Evolutionary conservation across 2,113 vertebrate species (phyloP).

Genomic region (Dicentrarchus labrax): DNA sequence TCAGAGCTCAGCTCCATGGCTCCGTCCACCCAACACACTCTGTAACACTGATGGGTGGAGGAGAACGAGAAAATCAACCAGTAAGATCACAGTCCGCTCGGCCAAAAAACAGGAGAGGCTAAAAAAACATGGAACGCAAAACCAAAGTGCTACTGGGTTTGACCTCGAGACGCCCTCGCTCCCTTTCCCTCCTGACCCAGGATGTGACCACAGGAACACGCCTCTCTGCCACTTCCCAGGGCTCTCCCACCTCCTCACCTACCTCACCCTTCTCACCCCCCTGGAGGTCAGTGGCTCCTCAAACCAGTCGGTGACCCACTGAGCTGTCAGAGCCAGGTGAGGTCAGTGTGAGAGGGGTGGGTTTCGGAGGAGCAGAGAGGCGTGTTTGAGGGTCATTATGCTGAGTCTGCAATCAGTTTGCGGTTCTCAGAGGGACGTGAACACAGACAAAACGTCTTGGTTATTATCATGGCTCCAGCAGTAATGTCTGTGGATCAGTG

Average conservation of each 20-base stretch:
- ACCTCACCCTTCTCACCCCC: constrained; percentile 29
- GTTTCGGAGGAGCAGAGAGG: constrained; percentile 55
- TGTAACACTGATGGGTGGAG: constrained; percentile 84
- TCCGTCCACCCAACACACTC: constrained; percentile 84
- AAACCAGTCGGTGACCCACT: constrained; percentile 30
- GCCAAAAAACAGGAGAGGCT: constrained; percentile 89
- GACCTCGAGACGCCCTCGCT: constrained; percentile 64
- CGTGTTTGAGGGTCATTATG: constrained; percentile 20
- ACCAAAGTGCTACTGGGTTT: constrained; percentile 78
- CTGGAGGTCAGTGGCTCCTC: constrained; percentile 24
- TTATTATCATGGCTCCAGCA: constrained; percentile 69
- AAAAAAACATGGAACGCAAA: constrained; percentile 84
- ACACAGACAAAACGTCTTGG: constrained; percentile 60
- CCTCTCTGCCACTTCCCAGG: constrained; percentile 63
- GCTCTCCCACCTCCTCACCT: constrained; percentile 66
- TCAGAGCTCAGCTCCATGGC: constrained; percentile 88
- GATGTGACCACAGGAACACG: constrained; percentile 46
- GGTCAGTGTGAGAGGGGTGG: constrained; percentile 29
- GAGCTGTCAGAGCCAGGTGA: constrained; percentile 37
- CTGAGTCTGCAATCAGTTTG: constrained; percentile 32
- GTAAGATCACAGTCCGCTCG: constrained; percentile 88
- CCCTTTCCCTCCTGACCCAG: constrained; percentile 52
- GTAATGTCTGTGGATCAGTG: constrained; percentile 54
- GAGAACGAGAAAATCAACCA: constrained; percentile 82
- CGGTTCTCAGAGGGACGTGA: constrained; percentile 52